Evolutionary conservation across 2,797 vertebrate species (phyloP).

Genomic region (Clangula hyemalis): DNA sequence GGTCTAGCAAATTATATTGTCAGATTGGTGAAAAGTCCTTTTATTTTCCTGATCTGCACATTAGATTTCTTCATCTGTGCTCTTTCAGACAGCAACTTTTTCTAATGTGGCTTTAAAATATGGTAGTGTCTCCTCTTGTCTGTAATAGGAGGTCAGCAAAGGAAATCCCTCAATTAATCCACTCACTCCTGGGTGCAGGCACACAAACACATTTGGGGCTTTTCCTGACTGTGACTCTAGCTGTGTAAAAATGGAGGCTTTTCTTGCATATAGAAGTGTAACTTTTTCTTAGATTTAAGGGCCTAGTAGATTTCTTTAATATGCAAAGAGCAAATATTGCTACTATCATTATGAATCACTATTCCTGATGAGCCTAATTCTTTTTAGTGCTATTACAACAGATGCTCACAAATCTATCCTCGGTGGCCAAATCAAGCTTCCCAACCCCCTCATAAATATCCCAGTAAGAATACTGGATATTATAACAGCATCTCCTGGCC

Average conservation of each 20-base stretch:
- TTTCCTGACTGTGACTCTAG: background rate
- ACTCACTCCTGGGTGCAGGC: background rate
- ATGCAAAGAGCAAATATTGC: slow-evolving; percentile 64
- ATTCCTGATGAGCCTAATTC: slow-evolving; percentile 76
- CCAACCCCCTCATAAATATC: slow-evolving; percentile 63
- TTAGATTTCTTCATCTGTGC: background rate
- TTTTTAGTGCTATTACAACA: slow-evolving; percentile 73
- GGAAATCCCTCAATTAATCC: background rate
- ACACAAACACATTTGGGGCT: background rate
- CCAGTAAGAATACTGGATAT: slow-evolving; percentile 1
- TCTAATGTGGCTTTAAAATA: background rate
- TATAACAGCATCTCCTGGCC: background rate
- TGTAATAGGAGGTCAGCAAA: background rate
- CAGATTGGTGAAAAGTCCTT: background rate
- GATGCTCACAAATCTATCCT: slow-evolving; percentile 72
- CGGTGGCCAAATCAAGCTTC: slow-evolving; percentile 66
- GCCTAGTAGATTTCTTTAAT: slow-evolving; percentile 59
- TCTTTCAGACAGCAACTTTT: background rate
- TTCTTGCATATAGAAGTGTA: background rate
- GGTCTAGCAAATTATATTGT: background rate
- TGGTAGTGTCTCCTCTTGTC: background rate
- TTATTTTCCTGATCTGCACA: background rate
- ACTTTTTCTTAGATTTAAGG: slow-evolving; percentile 29
- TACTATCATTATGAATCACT: slow-evolving; percentile 75
- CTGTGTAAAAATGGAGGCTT: background rate